Evolutionary conservation across 2,888 invertebrate species (phyloP), one percentile per base, ranked within the genome.

Genomic region (Drosophila silvestris): DNA sequence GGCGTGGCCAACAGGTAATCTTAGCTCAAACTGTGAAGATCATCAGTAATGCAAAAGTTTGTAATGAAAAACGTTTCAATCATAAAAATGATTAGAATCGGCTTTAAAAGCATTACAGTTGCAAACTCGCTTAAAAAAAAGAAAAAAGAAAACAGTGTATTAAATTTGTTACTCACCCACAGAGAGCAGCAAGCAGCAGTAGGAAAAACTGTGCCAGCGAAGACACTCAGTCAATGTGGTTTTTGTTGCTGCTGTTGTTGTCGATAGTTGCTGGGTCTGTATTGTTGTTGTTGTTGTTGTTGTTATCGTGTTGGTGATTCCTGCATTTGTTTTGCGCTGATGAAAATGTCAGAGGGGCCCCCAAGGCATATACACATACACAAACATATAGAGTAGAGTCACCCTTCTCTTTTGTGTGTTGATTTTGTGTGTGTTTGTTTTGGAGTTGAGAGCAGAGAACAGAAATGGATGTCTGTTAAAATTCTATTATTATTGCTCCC

Each of bases 321-420:
- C 81, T 81, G 80, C 54, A 67, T 73, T 62, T 52, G 57, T 57
- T 66, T 79, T 73, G 69, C 70, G 62, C 73, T 81, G 81, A 83
- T 83, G 78, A 81, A 83, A 85, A 85, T 85, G 85, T 85, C 85
- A 85, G 89, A 88, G 83, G 89, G 75, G 87, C 84, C 74, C 85
- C 87, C 87, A 77, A 79, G 82, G 89, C 85, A 89, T 79, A 57
- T 39, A 39, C 47, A 47, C 14, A 35, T 30, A 57, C 28, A 26
- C 47, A 47, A 9, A 9, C 26, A 26, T 28, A 28, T 26, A 16
- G 26, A 47, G 16, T 7, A 28, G 28, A 71, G 71, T 70, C 69
- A 73, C 57, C 79, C 39, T 56, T 70, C 61, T 74, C 70, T 59
- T 37, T 68, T 22, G 30, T 60, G 69, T 70, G 74, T 79, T 73